phyloP scores from a whole-genome alignment of 2,888 invertebrate genomes.

The Magallana nippona region DNA sequence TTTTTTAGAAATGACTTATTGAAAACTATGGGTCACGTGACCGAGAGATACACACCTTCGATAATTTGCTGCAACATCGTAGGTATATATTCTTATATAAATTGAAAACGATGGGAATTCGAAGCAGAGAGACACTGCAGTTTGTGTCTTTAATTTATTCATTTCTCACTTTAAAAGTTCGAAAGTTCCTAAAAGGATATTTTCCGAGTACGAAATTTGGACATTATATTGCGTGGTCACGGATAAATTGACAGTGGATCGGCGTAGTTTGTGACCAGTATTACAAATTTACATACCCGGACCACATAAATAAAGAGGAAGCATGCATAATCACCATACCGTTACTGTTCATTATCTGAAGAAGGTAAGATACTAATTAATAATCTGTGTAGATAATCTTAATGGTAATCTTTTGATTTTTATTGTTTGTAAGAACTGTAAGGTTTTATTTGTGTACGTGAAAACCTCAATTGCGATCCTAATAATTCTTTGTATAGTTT shows the following conservation, averaged over 20 bases:
- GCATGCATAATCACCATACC: background rate
- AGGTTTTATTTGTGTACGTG: too few species aligned
- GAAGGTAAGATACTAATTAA: background rate
- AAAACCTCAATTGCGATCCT: too few species aligned
- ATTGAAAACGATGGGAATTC: constrained; percentile 29
- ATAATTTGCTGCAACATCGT: constrained; percentile 33
- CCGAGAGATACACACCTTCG: constrained; percentile 27
- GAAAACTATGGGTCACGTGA: constrained; percentile 10
- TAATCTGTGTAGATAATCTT: too few species aligned
- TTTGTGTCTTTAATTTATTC: constrained; percentile 15
- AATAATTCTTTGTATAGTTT: too few species aligned
- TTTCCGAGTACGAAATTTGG: background rate
- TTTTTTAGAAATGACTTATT: constrained; percentile 27
- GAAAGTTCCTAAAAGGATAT: constrained; percentile 6
- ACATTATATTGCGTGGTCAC: constrained; percentile 10
- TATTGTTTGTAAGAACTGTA: too few species aligned
- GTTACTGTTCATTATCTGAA: constrained; percentile 25
- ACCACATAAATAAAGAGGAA: constrained; percentile 17
- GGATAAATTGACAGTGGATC: background rate
- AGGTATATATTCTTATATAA: constrained; percentile 33
- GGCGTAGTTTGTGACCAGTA: background rate
- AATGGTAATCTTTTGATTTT: too few species aligned
- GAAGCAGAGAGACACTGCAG: constrained; percentile 9
- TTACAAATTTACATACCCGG: constrained; percentile 12
- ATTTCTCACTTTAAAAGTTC: constrained; percentile 2